These are phyloP conservation scores for Tinea trinotella DNA, from an alignment of 2,888 invertebrate species.

Conservation along the genomic window DNA sequence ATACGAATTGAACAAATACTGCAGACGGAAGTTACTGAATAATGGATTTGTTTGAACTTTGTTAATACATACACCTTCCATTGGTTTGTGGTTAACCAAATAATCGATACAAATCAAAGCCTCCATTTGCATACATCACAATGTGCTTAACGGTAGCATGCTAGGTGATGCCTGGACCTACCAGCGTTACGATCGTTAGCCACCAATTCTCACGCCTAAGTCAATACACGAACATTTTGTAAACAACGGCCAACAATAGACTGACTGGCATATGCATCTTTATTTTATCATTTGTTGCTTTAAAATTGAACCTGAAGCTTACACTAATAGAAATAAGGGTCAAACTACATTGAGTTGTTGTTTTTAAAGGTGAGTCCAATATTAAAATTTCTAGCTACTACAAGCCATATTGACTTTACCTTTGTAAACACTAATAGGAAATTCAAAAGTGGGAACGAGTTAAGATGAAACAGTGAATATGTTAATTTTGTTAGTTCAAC, in stretches of 20 bases:
- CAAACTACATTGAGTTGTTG: constrained; percentile 23
- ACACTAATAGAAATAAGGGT: constrained; percentile 25
- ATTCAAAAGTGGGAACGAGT: constrained; percentile 68
- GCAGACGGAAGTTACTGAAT: constrained; percentile 20
- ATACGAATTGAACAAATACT: constrained; percentile 1
- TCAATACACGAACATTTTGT: constrained; percentile 61
- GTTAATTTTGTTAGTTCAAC: constrained; percentile 48
- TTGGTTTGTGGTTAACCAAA: neutral
- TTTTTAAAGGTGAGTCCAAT: constrained; percentile 21
- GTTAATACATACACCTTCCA: constrained; percentile 23
- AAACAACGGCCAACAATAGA: constrained; percentile 62
- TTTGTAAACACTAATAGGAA: constrained; percentile 69
- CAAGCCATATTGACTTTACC: constrained; percentile 57
- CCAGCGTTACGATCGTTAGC: constrained; percentile 60
- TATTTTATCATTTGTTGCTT: constrained; percentile 38
- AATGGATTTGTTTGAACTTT: constrained; percentile 31
- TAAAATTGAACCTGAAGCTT: constrained; percentile 29
- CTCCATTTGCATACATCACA: constrained; percentile 24
- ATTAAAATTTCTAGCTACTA: constrained; percentile 49
- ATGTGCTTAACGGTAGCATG: constrained; percentile 52
- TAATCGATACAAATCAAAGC: constrained; percentile 19
- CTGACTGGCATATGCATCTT: constrained; percentile 28
- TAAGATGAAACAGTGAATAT: constrained; percentile 66
- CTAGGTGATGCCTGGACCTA: constrained; percentile 52
- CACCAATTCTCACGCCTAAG: constrained; percentile 68